Base-by-base conservation (phyloP, 2,113 vertebrate species). In the Dipodomys merriami region DNA sequence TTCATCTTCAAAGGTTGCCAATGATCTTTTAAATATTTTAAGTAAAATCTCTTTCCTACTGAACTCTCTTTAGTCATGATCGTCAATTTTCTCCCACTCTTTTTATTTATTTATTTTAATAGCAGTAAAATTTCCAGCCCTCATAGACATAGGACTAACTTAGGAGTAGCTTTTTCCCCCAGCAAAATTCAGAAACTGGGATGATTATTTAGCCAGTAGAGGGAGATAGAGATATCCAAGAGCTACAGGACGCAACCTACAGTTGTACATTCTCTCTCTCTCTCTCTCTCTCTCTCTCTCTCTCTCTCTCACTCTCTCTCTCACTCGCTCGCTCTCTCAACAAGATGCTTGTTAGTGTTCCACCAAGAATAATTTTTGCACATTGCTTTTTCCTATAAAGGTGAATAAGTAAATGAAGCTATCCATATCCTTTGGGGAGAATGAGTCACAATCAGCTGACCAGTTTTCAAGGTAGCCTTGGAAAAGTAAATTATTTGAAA, bases 141-240 rank as follows among this genome's bases (percentile, higher is more conserved):
- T 46, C 4, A 86, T 67, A 83, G 20, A 19, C 22, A 18, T 30
- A 7, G 19, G 20, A 39, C 20, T 65, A 39, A 3, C 29, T 88
- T 11, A 46, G 25, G 19, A 0, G 2, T 16, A 12, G 72, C 4
- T 83, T 39, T 77, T 93, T 9, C 49, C 49, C 49, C 78, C 77
- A 53, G 29, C 7, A 3, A 49, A 25, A 64, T n/a, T 90, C 46
- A 2, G 35, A 46, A 82, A 64, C 80, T 60, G 88, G 80, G 23
- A 91, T 68, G 77, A 46, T 86, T 53, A 93, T 94, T 87, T 96
- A 94, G 83, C 98, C 98, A 98, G 98, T 92, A 98, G 98, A 98
- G 98, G 98, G 98, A 95, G 97, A 96, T 79, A 97, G 96, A 97
- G 98, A 89, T 98, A 97, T 97, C 97, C 84, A 60, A 93, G 93